Evolutionary conservation across 2,113 vertebrate species (phyloP).

Genomic region (Petrocephalus zakoni): DNA sequence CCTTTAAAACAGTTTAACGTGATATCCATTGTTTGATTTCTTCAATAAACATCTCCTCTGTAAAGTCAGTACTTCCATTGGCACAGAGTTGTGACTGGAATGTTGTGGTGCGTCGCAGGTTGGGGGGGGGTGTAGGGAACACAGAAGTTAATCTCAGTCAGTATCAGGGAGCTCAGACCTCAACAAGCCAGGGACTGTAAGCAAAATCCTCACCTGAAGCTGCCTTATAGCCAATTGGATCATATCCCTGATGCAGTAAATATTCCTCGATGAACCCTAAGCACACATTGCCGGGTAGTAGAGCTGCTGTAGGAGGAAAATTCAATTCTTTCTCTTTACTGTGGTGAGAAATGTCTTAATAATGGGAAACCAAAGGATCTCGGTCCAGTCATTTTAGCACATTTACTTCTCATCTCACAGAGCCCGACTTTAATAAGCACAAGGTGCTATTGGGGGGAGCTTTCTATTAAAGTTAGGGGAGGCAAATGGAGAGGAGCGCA

Average conservation of each 20-base stretch:
- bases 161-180: not conserved
- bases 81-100: not conserved
- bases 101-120: not conserved
- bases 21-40: not conserved
- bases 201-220: conserved; percentile 9
- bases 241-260: conserved; percentile 41
- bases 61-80: not conserved
- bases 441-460: conserved; percentile 20
- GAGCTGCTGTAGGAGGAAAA: conserved; percentile 26
- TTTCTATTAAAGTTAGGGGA: conserved; percentile 18
- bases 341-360: conserved; percentile 35
- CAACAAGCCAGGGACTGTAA: not conserved
- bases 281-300: conserved; percentile 22
- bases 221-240: conserved; percentile 48
- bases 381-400: conserved; percentile 30
- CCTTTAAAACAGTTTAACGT: not conserved
- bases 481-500: not conserved
- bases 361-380: conserved; percentile 30
- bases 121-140: not conserved
- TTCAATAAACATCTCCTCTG: not conserved
- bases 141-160: not conserved
- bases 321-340: conserved; percentile 32
- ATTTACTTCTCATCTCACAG: conserved; percentile 23
- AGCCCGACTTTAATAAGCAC: conserved; percentile 27
- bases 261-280: conserved; percentile 29